Percentiles rank a stretch among this genome's conserved stretches.
Conservation (phyloP, 2,888 invertebrate genomes). For the Bellardia bayeri region DNA sequence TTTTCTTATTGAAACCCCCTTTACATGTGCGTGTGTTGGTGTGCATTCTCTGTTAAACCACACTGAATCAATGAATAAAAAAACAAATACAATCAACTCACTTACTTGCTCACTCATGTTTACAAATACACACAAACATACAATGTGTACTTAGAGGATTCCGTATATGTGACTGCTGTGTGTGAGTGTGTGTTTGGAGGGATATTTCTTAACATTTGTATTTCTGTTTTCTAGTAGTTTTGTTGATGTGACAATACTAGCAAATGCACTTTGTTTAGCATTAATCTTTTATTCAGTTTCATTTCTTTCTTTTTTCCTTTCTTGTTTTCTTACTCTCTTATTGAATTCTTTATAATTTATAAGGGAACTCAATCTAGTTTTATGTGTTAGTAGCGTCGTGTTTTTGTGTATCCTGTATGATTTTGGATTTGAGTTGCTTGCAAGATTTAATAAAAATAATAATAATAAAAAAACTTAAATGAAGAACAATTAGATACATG, state of each 20-base stretch:
- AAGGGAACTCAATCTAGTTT: slow-evolving; percentile 27
- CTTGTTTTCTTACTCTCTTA: background rate
- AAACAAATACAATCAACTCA: background rate
- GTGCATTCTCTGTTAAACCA: slow-evolving; percentile 30
- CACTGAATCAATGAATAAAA: slow-evolving; percentile 33
- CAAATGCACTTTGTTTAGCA: slow-evolving; percentile 47
- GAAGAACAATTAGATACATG: slow-evolving; percentile 19
- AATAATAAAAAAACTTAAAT: slow-evolving; percentile 9
- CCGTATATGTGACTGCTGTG: too few relatives aligned
- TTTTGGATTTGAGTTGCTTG: background rate
- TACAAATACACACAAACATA: background rate
- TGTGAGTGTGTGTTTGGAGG: background rate
- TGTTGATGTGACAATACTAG: slow-evolving; percentile 39
- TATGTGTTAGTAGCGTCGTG: background rate
- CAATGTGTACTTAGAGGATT: background rate
- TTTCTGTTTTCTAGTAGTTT: background rate
- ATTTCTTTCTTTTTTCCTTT: background rate
- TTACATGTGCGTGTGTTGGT: slow-evolving; percentile 1
- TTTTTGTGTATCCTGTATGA: background rate
- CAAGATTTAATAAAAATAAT: background rate
- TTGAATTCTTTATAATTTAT: slow-evolving; percentile 19
- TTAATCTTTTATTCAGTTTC: slow-evolving; percentile 34
- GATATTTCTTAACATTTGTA: background rate
- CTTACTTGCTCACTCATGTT: background rate
- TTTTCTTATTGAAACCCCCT: too few relatives aligned